Percentiles rank a stretch among this genome's conserved stretches.
phyloP scores from a whole-genome alignment of 1,140 invertebrate genomes.

The Melanaphis sacchari region DNA sequence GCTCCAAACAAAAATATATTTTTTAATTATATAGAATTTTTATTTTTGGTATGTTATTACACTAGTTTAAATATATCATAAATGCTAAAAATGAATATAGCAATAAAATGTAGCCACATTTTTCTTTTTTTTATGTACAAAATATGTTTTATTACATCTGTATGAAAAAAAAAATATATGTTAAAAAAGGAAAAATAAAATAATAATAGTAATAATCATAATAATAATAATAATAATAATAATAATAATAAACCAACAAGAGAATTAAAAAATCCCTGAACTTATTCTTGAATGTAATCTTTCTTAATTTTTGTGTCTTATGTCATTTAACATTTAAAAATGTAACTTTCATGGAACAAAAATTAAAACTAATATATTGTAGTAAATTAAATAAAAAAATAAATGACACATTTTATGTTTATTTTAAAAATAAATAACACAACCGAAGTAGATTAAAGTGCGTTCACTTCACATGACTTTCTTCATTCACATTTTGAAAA shows the following conservation, averaged over 20 bases:
- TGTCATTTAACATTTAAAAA: constrained; percentile 24
- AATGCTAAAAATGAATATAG: constrained; percentile 33
- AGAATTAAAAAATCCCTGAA: constrained; percentile 22
- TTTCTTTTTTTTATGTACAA: constrained; percentile 39
- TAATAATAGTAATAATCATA: constrained; percentile 3
- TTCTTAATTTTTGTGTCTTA: constrained; percentile 19
- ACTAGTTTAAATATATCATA: constrained; percentile 24
- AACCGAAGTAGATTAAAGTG: constrained; percentile 42
- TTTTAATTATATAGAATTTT: background rate
- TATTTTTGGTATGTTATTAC: constrained; percentile 7
- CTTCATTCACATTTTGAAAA: constrained; percentile 44
- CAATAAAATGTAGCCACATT: constrained; percentile 30
- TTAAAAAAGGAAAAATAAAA: constrained; percentile 34
- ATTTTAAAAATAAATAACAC: constrained; percentile 57
- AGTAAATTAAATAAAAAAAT: constrained; percentile 47
- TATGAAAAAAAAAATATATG: constrained; percentile 44
- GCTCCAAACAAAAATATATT: background rate
- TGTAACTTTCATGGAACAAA: background rate
- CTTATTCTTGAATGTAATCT: constrained; percentile 27
- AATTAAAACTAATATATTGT: constrained; percentile 35
- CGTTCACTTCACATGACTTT: constrained; percentile 17
- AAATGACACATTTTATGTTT: constrained; percentile 53
- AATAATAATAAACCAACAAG: constrained; percentile 48
- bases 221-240: constrained; percentile 4
- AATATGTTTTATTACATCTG: constrained; percentile 53